Conservation (phyloP, 2,113 vertebrate species). For the Chlorocebus sabaeus region DNA sequence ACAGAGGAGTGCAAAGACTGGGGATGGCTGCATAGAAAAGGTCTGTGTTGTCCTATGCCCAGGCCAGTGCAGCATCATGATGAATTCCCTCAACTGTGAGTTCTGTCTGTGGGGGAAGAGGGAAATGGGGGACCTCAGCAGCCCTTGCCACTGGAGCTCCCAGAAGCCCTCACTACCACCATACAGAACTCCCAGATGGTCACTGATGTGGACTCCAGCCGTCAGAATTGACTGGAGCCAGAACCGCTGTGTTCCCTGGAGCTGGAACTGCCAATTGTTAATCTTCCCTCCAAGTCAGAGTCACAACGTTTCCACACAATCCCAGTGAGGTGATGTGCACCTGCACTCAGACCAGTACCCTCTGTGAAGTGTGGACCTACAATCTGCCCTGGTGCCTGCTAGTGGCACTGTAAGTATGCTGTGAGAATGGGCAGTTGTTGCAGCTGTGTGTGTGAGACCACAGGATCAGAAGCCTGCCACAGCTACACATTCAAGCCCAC, state of each 20-base stretch:
- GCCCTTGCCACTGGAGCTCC: neutral
- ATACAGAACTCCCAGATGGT: neutral
- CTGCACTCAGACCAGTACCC: neutral
- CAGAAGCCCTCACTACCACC: neutral
- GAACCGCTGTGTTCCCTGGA: neutral
- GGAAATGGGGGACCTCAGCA: neutral
- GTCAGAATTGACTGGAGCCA: neutral
- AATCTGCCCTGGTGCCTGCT: neutral
- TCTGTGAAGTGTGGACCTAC: neutral
- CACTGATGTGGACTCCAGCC: neutral
- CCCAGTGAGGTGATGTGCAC: neutral
- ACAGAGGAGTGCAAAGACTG: neutral
- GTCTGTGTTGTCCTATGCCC: neutral
- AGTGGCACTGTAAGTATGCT: neutral
- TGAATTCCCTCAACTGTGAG: neutral
- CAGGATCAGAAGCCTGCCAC: too few relatives aligned
- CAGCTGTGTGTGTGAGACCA: neutral
- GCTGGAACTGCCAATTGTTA: neutral
- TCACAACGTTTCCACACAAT: accelerated
- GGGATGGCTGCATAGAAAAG: neutral
- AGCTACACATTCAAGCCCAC: neutral
- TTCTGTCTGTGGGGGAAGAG: neutral
- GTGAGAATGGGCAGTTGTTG: too few relatives aligned
- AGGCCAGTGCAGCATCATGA: neutral
- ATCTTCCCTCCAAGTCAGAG: neutral